Percentiles rank a stretch among this genome's conserved stretches.
These are phyloP conservation scores for Scytalopus superciliaris DNA, from an alignment of 2,113 vertebrate genomes.

Conservation along the genomic window DNA sequence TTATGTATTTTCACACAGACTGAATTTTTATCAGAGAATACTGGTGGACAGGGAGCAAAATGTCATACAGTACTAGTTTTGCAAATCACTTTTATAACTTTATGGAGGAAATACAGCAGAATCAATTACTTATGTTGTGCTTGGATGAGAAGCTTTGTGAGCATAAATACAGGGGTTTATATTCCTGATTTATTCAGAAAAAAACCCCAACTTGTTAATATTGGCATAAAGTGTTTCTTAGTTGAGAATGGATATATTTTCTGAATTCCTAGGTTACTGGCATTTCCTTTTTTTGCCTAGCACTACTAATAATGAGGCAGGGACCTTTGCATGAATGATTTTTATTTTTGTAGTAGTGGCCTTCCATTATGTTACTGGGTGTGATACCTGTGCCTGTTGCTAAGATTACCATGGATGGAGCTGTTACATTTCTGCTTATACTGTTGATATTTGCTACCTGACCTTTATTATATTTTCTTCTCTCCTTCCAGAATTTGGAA, in stretches of 20 bases:
- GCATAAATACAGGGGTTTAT: neutral
- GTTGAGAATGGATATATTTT: neutral
- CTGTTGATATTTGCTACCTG: neutral
- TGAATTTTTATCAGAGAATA: neutral
- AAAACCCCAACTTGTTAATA: neutral
- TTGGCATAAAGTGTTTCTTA: neutral
- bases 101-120: neutral
- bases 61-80: neutral
- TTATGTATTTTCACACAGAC: neutral
- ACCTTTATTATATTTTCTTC: neutral
- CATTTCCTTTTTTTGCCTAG: neutral
- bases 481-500: constrained; percentile 77
- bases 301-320: neutral
- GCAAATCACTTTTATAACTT: neutral
- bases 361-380: neutral
- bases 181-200: neutral
- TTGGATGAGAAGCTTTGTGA: neutral
- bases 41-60: neutral
- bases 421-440: neutral
- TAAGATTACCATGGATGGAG: neutral
- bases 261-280: neutral
- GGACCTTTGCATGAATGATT: neutral
- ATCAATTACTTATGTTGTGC: neutral
- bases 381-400: neutral
- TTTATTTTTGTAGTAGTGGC: neutral